Base-by-base conservation (phyloP, 2,113 vertebrate genomes). In the Seriola rivoliana region DNA sequence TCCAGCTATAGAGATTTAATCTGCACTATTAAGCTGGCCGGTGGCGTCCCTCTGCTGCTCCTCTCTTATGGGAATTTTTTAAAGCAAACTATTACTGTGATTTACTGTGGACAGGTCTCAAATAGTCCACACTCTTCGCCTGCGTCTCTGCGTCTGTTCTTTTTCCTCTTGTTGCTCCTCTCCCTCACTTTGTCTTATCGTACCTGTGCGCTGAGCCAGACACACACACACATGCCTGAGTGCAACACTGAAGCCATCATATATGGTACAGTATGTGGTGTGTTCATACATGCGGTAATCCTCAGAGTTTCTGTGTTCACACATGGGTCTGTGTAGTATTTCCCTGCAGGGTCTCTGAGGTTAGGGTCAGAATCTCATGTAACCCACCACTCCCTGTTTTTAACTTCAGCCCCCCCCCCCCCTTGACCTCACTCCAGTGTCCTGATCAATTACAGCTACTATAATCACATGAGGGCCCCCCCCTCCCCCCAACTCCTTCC, bases 1-100 rank as follows among this genome's bases (percentile, higher is more conserved):
- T 87, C 80, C 76, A 85, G 85, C 89, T 85, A 85, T 90, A 85
- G 81, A 91, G 91, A 92, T 93, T 87, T 86, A 91, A 92, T 91
- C 91, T 91, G 73, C 3, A 36, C 86, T 77, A 85, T 94, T 91
- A 92, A 90, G 38, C 60, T 74, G 71, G 81, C 78, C 60, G 36
- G 81, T 29, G 23, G 68, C 59, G 74, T 85, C 73, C 67, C 74
- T 82, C 73, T 52, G 72, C 78, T 80, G 68, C 71, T 78, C 62
- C 82, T 85, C 55, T 72, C 87, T 81, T 90, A 85, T 77, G 85
- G 81, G 85, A 81, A 76, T 79, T 88, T 29, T 90, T 93, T 88
- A 93, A 92, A 93, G 90, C 75, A 78, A 75, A 84, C 88, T 81
- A 91, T 91, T 85, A 82, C n/a, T 40, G 59, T 92, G 91, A 94